Percentiles rank a stretch among this genome's conserved stretches.
Evolutionary conservation across 2,113 vertebrate species (phyloP).

Genomic region (Nibea coibor): DNA sequence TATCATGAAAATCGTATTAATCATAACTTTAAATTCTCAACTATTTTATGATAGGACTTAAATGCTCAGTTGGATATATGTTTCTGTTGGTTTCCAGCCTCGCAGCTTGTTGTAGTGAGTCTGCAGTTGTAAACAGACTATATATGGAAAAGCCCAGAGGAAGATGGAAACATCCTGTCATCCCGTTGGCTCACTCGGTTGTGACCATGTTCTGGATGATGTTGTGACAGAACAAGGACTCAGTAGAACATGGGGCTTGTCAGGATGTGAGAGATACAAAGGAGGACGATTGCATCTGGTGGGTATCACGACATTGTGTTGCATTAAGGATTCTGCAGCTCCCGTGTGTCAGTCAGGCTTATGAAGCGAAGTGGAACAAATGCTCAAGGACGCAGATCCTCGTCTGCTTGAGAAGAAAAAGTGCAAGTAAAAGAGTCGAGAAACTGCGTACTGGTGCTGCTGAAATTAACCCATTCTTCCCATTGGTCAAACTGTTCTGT

Average conservation of each 20-base stretch:
- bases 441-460: background rate
- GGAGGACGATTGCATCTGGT: conserved; percentile 14
- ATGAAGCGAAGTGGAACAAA: conserved; percentile 41
- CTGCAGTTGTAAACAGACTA: conserved; percentile 7
- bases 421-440: background rate
- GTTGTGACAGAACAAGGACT: conserved; percentile 38
- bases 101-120: background rate
- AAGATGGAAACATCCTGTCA: conserved; percentile 9
- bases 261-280: conserved; percentile 25
- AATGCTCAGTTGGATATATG: background rate
- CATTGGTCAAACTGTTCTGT: background rate
- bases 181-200: background rate
- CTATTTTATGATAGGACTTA: background rate
- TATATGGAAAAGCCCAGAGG: background rate
- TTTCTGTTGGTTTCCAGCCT: background rate
- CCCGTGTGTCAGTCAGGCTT: conserved; percentile 8
- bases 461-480: background rate
- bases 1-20: background rate
- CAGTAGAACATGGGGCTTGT: conserved; percentile 11
- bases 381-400: conserved; percentile 20
- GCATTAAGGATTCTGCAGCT: conserved; percentile 58
- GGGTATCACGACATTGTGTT: conserved; percentile 40
- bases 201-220: conserved; percentile 4
- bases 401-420: background rate
- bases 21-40: background rate